Evolutionary conservation across 2,797 vertebrate genomes (phyloP).

Genomic region (Mastacembelus armatus): DNA sequence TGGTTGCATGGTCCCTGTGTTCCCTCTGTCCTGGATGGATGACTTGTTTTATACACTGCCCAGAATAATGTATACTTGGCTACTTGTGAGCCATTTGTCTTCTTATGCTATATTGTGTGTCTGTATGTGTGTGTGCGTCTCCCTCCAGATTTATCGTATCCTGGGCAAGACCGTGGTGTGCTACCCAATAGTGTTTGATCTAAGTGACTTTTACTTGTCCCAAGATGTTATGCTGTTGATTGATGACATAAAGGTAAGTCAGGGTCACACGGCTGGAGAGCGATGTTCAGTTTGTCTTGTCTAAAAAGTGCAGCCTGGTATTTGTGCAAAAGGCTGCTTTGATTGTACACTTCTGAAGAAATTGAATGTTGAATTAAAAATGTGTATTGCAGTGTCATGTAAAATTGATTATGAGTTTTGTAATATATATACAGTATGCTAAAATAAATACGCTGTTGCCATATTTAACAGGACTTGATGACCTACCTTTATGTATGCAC

Average conservation of each 20-base stretch:
- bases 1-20: constrained; percentile 29
- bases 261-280: constrained; percentile 6
- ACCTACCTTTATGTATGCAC: too few species aligned
- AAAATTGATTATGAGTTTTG: too few species aligned
- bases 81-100: constrained; percentile 69
- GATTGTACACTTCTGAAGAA: not conserved
- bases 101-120: constrained; percentile 55
- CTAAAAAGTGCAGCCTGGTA: not conserved
- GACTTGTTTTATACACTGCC: constrained; percentile 66
- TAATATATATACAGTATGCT: too few species aligned
- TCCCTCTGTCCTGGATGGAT: constrained; percentile 62
- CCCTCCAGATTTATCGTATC: constrained; percentile 94
- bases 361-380: too few species aligned
- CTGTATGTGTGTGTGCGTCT: constrained; percentile 42
- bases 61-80: constrained; percentile 67
- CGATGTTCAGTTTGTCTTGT: constrained; percentile 9
- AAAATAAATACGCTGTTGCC: too few species aligned
- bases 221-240: constrained; percentile 99
- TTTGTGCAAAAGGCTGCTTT: constrained; percentile 9
- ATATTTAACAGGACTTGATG: too few species aligned
- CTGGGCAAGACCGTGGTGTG: constrained; percentile 98
- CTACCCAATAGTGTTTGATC: constrained; percentile 98
- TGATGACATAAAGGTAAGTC: constrained; percentile 96
- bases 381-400: too few species aligned
- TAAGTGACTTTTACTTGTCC: constrained; percentile 99